Evolutionary conservation across 2,113 vertebrate species (phyloP), one percentile per base, ranked within the genome.

Genomic region (Pterocles burchelli): DNA sequence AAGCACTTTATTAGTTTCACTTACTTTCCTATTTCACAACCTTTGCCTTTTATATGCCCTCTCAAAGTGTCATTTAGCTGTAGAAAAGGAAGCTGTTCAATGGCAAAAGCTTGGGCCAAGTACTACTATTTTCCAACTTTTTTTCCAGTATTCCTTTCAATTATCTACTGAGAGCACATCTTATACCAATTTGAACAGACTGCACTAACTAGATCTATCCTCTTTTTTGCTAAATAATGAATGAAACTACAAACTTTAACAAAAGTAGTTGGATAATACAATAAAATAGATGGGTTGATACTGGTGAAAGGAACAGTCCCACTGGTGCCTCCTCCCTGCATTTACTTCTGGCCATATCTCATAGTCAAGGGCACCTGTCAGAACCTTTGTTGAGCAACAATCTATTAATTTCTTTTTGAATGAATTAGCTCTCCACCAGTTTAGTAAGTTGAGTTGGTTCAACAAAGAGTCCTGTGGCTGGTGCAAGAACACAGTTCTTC

Each of bases 361-460:
- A 71, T 3, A 24, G 51, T 45, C 94, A 70, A 91, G 85, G 66
- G 82, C 71, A 85, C 31, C 84, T 76, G 74, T 78, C 74, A 90
- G 52, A 54, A 10, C 36, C 51, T 85, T 59, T 73, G 62, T 22
- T 65, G 49, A 82, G 28, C 58, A 88, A 76, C 29, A 48, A 70
- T 57, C 85, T 79, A 85, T 92, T 85, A 91, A 88, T 78, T 89
- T 77, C 16, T 78, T 73, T 57, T 33, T 70, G 24, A 90, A 88
- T 41, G 2, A 85, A 89, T 78, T 87, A 85, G 84, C 73, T 85
- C 78, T 63, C 65, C 48, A 78, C 58, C 59, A n/a, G 63, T 62
- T 92, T 38, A 74, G 28, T 74, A 83, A 89, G 41, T 57, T 63
- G 59, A 77, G 57, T 20, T 74, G 34, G 29, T 43, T 87, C 2